A percentile compares a stretch with the other conserved stretches of the same genome.
These are phyloP conservation scores for Percopsis omiscomaycus DNA, from an alignment of 2,797 vertebrate genomes.

Conservation along the genomic window DNA sequence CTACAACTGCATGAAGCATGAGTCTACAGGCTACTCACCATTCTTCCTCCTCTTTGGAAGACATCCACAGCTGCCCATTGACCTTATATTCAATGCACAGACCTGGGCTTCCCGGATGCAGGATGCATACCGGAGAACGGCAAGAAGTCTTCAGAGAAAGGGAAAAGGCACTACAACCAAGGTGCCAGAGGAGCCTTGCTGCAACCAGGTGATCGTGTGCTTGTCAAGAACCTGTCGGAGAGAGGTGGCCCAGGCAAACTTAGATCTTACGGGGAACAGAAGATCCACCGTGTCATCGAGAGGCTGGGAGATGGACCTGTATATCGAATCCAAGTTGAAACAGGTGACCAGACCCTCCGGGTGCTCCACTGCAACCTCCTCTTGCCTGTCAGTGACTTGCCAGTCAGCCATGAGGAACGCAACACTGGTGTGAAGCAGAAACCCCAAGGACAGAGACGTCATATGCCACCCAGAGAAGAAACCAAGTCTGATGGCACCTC, in stretches of 20 bases:
- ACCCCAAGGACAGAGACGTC: no score
- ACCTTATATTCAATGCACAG: constrained; percentile 9
- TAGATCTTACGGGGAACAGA: neutral
- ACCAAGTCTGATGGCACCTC: no score
- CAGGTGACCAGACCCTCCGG: neutral
- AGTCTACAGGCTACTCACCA: neutral
- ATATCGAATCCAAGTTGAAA: neutral
- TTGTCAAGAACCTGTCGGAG: neutral
- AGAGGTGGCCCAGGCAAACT: constrained; percentile 1
- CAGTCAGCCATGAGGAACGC: neutral
- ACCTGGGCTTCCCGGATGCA: neutral
- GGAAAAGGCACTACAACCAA: neutral
- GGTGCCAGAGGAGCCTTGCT: neutral
- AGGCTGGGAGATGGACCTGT: constrained; percentile 1
- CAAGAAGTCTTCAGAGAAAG: neutral
- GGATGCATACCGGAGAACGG: neutral
- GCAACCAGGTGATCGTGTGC: neutral
- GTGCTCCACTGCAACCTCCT: neutral
- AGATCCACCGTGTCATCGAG: neutral
- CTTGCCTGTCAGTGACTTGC: neutral
- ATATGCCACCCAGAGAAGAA: no score
- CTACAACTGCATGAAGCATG: neutral
- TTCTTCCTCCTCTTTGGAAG: constrained; percentile 20
- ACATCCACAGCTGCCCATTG: constrained; percentile 10
- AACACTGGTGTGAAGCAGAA: no score